Evolutionary conservation across 1,140 invertebrate species (phyloP).

Genomic region (Pseudomyrmex concolor): DNA sequence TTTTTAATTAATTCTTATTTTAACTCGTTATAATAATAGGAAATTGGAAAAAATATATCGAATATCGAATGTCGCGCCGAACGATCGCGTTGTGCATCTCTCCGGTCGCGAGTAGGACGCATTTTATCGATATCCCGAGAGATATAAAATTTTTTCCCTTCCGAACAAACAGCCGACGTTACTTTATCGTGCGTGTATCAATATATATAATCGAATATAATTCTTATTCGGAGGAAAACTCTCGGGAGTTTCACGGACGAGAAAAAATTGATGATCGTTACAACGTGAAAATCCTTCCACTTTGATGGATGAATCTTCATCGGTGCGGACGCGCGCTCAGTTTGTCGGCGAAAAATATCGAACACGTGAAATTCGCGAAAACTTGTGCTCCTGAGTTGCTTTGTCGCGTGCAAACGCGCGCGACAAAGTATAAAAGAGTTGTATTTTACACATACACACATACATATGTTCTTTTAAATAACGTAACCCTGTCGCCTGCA

Average conservation of each 20-base stretch:
- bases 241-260: conserved; percentile 20
- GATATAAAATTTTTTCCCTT: background rate
- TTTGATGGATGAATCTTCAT: conserved; percentile 60
- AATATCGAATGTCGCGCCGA: background rate
- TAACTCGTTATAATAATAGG: conserved; percentile 12
- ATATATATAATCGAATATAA: conserved; percentile 4
- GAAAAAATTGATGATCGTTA: conserved; percentile 63
- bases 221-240: conserved; percentile 65
- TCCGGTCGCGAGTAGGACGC: background rate
- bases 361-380: background rate
- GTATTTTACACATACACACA: background rate
- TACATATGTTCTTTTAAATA: no score
- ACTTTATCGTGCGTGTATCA: background rate
- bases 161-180: no score
- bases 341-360: conserved; percentile 27
- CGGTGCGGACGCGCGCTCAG: conserved; percentile 32
- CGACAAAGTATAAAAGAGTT: background rate
- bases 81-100: background rate
- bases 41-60: background rate
- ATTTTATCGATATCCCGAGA: background rate
- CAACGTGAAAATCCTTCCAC: conserved; percentile 53
- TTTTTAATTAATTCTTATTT: conserved; percentile 15
- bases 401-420: background rate
- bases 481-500: no score
- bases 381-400: background rate